phyloP scores from a whole-genome alignment of 30 jellyfish, hydroid and myxozoan species.

The Nemopilema nomurai region DNA sequence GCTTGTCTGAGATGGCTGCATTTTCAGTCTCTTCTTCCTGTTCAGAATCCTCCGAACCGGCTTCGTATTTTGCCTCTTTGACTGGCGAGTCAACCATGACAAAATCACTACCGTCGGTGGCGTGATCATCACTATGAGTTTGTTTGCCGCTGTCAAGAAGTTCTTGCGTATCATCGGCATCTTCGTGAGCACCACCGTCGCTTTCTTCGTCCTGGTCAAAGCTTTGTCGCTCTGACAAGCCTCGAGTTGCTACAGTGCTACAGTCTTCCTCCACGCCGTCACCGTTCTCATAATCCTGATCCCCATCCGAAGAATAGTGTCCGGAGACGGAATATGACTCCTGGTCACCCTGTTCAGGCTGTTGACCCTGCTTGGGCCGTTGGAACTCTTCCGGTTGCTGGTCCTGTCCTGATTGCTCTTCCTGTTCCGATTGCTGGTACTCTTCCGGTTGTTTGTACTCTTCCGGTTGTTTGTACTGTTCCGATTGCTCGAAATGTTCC shows the following conservation, averaged over 20 bases:
- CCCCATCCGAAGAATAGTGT: neutral
- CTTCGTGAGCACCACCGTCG: neutral
- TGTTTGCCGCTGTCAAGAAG: slow-evolving; percentile 5
- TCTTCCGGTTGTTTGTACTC: neutral
- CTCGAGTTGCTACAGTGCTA: neutral
- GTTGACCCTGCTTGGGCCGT: too few species aligned
- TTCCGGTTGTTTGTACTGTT: neutral
- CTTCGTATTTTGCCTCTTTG: neutral
- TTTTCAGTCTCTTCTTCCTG: neutral
- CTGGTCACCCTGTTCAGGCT: neutral
- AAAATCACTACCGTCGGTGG: slow-evolving; percentile 64
- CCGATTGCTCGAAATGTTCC: neutral
- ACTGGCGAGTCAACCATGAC: slow-evolving; percentile 63
- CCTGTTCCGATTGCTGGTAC: too few species aligned
- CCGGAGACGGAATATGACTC: neutral
- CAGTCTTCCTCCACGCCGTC: neutral
- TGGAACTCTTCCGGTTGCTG: too few species aligned
- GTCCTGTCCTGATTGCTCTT: too few species aligned
- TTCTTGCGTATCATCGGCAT: neutral
- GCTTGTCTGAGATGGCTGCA: neutral
- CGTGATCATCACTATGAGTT: slow-evolving; percentile 30
- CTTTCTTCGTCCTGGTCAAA: neutral
- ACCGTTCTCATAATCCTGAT: neutral
- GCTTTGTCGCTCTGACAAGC: neutral
- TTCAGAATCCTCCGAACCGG: neutral